Base-by-base conservation (phyloP, 2,113 vertebrate genomes). In the Tragulus kanchil region DNA sequence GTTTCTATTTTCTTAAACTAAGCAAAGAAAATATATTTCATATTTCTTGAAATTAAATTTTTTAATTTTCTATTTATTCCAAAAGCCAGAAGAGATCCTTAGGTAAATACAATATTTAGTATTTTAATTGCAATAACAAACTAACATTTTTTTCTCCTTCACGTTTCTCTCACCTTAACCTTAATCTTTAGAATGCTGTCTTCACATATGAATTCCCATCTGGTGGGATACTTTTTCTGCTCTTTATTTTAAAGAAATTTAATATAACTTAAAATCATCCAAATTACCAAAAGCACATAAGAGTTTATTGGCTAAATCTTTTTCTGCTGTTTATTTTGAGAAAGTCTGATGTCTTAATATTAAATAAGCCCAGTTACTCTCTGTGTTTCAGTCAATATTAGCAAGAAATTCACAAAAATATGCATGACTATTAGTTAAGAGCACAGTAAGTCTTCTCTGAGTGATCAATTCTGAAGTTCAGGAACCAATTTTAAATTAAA, bases 391-490 rank as follows among this genome's bases (percentile, higher is more conserved):
- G 10, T 93, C 31, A 90, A 6, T 73, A 28, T 77, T 28, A 87
- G 12, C 36, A 94, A 89, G 62, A 93, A 82, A 92, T 85, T 54
- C 31, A 95, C 84, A 88, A 97, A 95, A 81, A 93, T 2, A 0
- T 52, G 19, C 17, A 79, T 19, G 65, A 54, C 50, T 94, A 19
- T 26, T 89, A 97, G 13, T 87, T 97, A 58, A 23, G 84, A 56
- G 19, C 79, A 96, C 1, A 62, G 10, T 87, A 93, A 95, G 73
- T 36, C 65, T 85, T 90, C 4, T 45, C 61, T 79, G 17, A 67
- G 16, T 58, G 31, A n/a, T 17, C 3, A 89, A 54, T 96, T 88
- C 75, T 81, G 13, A 97, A 96, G 92, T 64, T 87, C 83, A 89
- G 84, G 79, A 56, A 52, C n/a, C 26, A 62, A 14, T 8, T 83